phyloP scores from a whole-genome alignment of 2,797 vertebrate genomes.

The Ambastaia sidthimunki region DNA sequence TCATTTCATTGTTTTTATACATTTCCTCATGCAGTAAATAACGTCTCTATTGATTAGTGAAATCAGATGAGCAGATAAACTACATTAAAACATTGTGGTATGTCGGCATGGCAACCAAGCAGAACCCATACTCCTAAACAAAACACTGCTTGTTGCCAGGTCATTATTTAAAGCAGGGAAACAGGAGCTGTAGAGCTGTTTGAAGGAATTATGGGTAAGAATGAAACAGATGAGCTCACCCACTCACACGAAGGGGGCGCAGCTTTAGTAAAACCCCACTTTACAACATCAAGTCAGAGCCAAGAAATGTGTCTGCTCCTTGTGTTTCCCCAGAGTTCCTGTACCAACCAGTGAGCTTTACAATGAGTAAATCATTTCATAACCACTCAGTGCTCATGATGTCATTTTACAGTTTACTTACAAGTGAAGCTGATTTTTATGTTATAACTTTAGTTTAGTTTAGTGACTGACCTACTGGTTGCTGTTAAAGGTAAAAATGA shows the following conservation, averaged over 20 bases:
- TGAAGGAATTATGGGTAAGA: slow-evolving; percentile 2
- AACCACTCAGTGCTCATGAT: slow-evolving; percentile 12
- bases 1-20: not conserved
- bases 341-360: slow-evolving; percentile 14
- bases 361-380: slow-evolving; percentile 28
- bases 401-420: not conserved
- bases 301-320: not conserved
- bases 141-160: not conserved
- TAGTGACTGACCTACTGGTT: not conserved
- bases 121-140: not conserved
- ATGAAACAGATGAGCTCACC: slow-evolving; percentile 29
- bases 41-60: slow-evolving; percentile 9
- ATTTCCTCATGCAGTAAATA: not conserved
- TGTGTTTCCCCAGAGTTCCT: not conserved
- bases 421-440: not conserved
- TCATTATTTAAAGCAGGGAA: not conserved
- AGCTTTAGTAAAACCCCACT: slow-evolving; percentile 9
- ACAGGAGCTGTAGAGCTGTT: slow-evolving; percentile 24
- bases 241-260: slow-evolving; percentile 16
- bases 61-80: not conserved
- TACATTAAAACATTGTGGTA: slow-evolving; percentile 10
- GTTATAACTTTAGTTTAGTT: not conserved
- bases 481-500: not conserved
- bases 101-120: not conserved
- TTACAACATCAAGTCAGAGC: slow-evolving; percentile 18